A percentile compares a stretch with the other conserved stretches of the same genome.
These are phyloP conservation scores for Alauda arvensis DNA, from an alignment of 2,797 vertebrate genomes.

Conservation along the genomic window DNA sequence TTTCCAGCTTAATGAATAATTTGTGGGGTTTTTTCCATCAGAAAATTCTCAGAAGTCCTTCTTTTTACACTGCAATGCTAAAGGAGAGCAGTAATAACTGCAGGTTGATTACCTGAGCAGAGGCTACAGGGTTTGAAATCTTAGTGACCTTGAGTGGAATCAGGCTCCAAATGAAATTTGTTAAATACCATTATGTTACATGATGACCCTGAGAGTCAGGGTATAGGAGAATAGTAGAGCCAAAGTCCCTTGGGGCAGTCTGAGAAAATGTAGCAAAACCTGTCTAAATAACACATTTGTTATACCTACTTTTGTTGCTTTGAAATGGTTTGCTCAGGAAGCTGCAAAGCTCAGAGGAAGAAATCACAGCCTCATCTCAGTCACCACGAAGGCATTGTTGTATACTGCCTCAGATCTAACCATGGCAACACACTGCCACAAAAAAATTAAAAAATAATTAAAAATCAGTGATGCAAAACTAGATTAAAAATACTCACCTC, in stretches of 20 bases:
- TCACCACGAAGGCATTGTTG: neutral
- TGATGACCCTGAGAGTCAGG: constrained; percentile 31
- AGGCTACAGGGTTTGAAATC: neutral
- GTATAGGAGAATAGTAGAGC: constrained; percentile 31
- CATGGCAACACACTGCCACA: neutral
- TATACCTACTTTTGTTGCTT: constrained; percentile 33
- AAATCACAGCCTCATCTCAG: constrained; percentile 3
- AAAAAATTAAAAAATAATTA: neutral
- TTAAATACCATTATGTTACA: constrained; percentile 45
- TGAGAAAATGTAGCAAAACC: constrained; percentile 55
- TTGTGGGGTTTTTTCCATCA: rapidly evolving
- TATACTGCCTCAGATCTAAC: neutral
- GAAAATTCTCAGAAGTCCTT: neutral
- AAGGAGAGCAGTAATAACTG: constrained; percentile 15
- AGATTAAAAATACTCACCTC: neutral
- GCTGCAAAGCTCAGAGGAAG: neutral
- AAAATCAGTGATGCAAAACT: neutral
- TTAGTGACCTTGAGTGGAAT: constrained; percentile 45
- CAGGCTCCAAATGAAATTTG: constrained; percentile 43
- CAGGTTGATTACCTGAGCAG: neutral
- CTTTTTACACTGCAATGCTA: neutral
- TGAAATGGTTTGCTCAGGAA: constrained; percentile 42
- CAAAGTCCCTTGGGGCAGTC: neutral
- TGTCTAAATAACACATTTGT: constrained; percentile 51
- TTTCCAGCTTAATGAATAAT: neutral